Conservation (phyloP, 2,113 vertebrate genomes). For the Spea multiplicata region DNA sequence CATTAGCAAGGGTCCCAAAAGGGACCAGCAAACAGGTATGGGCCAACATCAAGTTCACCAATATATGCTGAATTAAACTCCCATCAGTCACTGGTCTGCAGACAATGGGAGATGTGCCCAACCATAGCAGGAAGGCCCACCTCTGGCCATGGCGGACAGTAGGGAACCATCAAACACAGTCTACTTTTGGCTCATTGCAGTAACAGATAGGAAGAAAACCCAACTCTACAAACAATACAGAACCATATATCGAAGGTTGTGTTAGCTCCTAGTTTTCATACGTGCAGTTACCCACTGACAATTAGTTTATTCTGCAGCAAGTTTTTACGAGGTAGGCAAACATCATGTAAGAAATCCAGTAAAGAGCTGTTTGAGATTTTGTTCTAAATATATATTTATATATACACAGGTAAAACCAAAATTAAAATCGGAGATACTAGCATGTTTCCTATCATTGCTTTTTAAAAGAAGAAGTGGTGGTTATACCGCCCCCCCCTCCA, state of each 20-base stretch:
- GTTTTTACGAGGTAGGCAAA: constrained; percentile 50
- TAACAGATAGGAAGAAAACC: constrained; percentile 44
- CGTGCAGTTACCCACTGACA: constrained; percentile 56
- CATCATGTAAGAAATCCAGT: constrained; percentile 58
- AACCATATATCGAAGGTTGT: background rate
- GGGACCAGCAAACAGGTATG: constrained; percentile 65
- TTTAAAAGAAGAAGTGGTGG: too few species aligned
- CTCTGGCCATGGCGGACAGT: constrained; percentile 44
- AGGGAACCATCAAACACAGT: constrained; percentile 61
- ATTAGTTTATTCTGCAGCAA: constrained; percentile 66
- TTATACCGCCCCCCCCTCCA: too few species aligned
- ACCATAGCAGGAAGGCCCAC: background rate
- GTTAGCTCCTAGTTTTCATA: constrained; percentile 50
- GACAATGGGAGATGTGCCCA: constrained; percentile 54
- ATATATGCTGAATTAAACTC: too few species aligned
- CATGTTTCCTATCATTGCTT: too few species aligned
- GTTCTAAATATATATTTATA: background rate
- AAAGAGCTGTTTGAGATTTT: background rate
- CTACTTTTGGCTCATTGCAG: constrained; percentile 69
- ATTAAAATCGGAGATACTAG: too few species aligned
- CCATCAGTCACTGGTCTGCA: background rate
- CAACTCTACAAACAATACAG: background rate
- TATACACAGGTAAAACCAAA: too few species aligned
- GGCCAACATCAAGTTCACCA: constrained; percentile 51
- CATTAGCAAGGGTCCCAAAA: constrained; percentile 71